These are phyloP conservation scores for Deroplatys truncata DNA, from an alignment of 2,888 invertebrate genomes.

Conservation along the genomic window DNA sequence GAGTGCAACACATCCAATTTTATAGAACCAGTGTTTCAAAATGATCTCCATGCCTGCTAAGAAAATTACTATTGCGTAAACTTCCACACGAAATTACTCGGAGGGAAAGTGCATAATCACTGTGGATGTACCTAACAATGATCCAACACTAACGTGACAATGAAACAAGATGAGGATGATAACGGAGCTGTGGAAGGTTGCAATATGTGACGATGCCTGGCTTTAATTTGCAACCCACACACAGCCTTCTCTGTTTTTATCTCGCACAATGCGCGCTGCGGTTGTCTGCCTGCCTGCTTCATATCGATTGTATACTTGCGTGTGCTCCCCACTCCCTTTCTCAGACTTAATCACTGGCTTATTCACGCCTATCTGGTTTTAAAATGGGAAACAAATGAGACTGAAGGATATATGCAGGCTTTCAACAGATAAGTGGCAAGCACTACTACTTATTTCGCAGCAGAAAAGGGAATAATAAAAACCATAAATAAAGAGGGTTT, in stretches of 20 bases:
- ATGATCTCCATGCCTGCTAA: too few relatives aligned
- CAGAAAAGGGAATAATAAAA: not conserved
- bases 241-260: not conserved
- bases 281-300: not conserved
- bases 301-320: not conserved
- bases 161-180: too few relatives aligned
- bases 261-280: not conserved
- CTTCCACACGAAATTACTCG: too few relatives aligned
- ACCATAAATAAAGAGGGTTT: not conserved
- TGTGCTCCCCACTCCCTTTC: not conserved
- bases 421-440: not conserved
- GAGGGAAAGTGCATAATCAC: too few relatives aligned
- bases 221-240: too few relatives aligned
- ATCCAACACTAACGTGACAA: too few relatives aligned
- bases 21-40: too few relatives aligned
- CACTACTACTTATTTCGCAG: not conserved
- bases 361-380: not conserved
- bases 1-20: too few relatives aligned
- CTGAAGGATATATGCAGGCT: not conserved
- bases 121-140: too few relatives aligned
- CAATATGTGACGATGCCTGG: too few relatives aligned
- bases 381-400: not conserved
- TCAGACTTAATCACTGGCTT: conserved; percentile 1
- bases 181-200: too few relatives aligned
- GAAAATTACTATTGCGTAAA: too few relatives aligned